Conservation (phyloP, 2,888 invertebrate genomes). For the Dasypogon diadema region DNA sequence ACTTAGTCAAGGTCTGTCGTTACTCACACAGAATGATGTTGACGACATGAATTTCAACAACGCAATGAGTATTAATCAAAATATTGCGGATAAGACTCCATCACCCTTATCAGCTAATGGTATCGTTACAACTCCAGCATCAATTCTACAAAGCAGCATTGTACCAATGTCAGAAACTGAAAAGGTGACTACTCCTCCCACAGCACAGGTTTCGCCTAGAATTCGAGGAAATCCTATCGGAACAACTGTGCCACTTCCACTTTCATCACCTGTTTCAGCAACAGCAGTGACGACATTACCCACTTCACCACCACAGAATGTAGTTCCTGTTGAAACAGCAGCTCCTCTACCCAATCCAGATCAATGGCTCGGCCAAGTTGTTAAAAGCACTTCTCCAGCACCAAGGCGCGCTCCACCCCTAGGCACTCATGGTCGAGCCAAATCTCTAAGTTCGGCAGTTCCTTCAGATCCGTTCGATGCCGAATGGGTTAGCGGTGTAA, state of each 20-base stretch:
- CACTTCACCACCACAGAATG: slow-evolving; percentile 55
- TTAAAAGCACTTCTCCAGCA: slow-evolving; percentile 72
- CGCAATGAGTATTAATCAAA: slow-evolving; percentile 71
- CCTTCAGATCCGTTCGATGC: slow-evolving; percentile 83
- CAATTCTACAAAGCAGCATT: slow-evolving; percentile 31
- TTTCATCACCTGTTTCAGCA: slow-evolving; percentile 65
- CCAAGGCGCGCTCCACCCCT: slow-evolving; percentile 72
- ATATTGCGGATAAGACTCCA: slow-evolving; percentile 65
- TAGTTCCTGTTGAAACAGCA: slow-evolving; percentile 66
- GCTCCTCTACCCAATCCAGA: slow-evolving; percentile 81
- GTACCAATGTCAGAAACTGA: slow-evolving; percentile 51
- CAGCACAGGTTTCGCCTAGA: slow-evolving; percentile 73
- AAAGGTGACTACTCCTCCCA: slow-evolving; percentile 61
- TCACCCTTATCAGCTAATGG: slow-evolving; percentile 37
- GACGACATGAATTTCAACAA: slow-evolving; percentile 73
- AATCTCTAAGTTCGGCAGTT: slow-evolving; percentile 71
- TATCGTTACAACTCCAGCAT: slow-evolving; percentile 18
- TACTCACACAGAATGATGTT: slow-evolving; percentile 73
- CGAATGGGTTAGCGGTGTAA: slow-evolving; percentile 81
- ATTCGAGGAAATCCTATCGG: slow-evolving; percentile 68
- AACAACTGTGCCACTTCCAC: slow-evolving; percentile 73
- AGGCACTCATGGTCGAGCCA: slow-evolving; percentile 72
- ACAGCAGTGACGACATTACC: slow-evolving; percentile 60
- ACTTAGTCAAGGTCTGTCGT: slow-evolving; percentile 77
- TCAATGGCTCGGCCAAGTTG: slow-evolving; percentile 84